A percentile compares a stretch with the other conserved stretches of the same genome.
Evolutionary conservation across 2,797 vertebrate genomes (phyloP).

Genomic region (Lepilemur ruficaudatus): DNA sequence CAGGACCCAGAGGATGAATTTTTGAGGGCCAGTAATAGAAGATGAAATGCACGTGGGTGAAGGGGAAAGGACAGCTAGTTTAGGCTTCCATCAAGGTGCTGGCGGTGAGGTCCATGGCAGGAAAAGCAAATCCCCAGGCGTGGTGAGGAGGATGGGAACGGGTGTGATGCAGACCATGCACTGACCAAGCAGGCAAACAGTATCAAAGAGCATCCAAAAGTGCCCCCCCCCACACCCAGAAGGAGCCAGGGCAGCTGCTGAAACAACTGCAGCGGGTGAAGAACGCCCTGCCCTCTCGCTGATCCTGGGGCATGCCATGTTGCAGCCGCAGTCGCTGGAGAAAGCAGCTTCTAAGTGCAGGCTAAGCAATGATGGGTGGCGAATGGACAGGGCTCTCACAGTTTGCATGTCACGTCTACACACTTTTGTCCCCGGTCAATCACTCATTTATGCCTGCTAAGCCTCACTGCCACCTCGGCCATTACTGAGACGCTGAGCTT

Average conservation of each 20-base stretch:
- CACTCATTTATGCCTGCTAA: neutral
- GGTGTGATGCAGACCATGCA: fast-evolving
- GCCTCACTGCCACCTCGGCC: neutral
- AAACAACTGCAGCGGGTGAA: neutral
- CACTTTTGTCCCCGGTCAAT: no score
- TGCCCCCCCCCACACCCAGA: no score
- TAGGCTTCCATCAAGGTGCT: neutral
- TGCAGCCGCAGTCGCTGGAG: neutral
- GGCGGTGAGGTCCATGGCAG: neutral
- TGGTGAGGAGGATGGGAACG: neutral
- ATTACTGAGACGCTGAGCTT: neutral
- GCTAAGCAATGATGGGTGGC: neutral
- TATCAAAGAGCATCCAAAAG: neutral
- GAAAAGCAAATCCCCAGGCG: neutral
- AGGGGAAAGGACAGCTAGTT: neutral
- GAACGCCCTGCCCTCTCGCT: neutral
- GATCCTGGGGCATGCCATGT: neutral
- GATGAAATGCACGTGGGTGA: neutral
- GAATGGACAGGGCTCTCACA: neutral
- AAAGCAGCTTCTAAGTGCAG: neutral
- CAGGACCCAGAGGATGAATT: neutral
- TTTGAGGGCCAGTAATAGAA: neutral
- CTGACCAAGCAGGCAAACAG: neutral
- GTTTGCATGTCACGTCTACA: neutral
- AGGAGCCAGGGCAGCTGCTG: neutral